Conservation (phyloP, 2,888 invertebrate species). For the Synergus umbraculus region DNA sequence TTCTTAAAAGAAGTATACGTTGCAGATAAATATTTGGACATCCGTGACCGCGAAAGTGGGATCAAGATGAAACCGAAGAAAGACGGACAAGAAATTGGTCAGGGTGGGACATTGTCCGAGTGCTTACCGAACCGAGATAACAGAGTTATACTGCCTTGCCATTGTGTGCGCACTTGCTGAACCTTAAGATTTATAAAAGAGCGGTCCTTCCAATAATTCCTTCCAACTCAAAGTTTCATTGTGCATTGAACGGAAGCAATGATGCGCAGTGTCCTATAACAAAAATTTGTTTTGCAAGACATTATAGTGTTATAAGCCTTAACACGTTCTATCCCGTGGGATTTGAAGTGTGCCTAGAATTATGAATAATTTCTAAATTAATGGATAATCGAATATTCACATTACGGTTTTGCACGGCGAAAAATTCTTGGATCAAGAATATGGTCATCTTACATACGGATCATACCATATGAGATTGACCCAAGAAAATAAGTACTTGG, state of each 20-base stretch:
- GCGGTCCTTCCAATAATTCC: conserved; percentile 23
- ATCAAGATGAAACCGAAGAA: conserved; percentile 54
- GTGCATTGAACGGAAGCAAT: conserved; percentile 18
- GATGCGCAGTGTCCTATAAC: neutral
- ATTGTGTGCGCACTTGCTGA: conserved; percentile 51
- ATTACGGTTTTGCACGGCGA: too few species aligned
- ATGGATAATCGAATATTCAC: neutral
- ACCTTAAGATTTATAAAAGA: conserved; percentile 43
- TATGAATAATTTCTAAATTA: neutral
- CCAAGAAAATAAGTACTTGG: too few species aligned
- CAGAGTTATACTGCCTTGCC: conserved; percentile 69
- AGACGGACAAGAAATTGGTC: conserved; percentile 54
- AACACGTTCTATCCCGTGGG: neutral
- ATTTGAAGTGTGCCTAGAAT: neutral
- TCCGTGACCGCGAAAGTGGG: conserved; percentile 57
- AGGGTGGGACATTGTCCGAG: conserved; percentile 68
- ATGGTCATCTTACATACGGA: too few species aligned
- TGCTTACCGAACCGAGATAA: conserved; percentile 74
- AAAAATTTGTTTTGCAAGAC: neutral
- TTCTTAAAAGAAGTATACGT: conserved; percentile 45
- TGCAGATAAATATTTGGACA: conserved; percentile 62
- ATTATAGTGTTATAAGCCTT: neutral
- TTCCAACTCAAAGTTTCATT: neutral
- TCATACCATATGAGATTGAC: too few species aligned
- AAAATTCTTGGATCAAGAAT: too few species aligned